Evolutionary conservation across 2,113 vertebrate genomes (phyloP).

Genomic region (Phoenicopterus ruber): DNA sequence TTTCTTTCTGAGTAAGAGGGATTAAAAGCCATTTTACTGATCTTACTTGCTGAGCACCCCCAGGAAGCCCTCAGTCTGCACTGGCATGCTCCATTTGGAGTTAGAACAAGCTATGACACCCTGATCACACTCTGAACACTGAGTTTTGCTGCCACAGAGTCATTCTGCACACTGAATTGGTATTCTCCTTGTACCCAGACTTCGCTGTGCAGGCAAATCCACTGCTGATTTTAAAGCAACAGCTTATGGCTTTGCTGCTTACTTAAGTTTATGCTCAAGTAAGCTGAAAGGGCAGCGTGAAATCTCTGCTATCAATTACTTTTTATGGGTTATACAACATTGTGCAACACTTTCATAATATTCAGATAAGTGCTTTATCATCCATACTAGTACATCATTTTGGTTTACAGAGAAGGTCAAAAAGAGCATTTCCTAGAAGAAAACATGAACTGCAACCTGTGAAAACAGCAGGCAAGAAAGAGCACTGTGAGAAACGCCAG

Average conservation of each 20-base stretch:
- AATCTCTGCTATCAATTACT: neutral
- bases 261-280: constrained; percentile 13
- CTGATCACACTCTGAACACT: neutral
- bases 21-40: neutral
- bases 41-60: neutral
- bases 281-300: constrained; percentile 14
- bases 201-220: neutral
- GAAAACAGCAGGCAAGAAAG: neutral
- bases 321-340: constrained; percentile 9
- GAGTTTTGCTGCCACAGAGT: neutral
- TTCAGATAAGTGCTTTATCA: constrained; percentile 10
- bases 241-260: neutral
- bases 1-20: neutral
- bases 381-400: neutral
- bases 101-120: neutral
- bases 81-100: neutral
- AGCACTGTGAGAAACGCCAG: neutral
- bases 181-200: neutral
- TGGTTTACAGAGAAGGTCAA: constrained; percentile 9
- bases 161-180: neutral
- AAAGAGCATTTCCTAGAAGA: neutral
- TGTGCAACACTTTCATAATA: neutral
- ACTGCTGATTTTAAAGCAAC: constrained; percentile 10
- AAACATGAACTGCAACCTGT: neutral
- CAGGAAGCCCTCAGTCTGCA: neutral